phyloP scores from a whole-genome alignment of 2,797 vertebrate genomes.

The Malacoctenus gilli region DNA sequence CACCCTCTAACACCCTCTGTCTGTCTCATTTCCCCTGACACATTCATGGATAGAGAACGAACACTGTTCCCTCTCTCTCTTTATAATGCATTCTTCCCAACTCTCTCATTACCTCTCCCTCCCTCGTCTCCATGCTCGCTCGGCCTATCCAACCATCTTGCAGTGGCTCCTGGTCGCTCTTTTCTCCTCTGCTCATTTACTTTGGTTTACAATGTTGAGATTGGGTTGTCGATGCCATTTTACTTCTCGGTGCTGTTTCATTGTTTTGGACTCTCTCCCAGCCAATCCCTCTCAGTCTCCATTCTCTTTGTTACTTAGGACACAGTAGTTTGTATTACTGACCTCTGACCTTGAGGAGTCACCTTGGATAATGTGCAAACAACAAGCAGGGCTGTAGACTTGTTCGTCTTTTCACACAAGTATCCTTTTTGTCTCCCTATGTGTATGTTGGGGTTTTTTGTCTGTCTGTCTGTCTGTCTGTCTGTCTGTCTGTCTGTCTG shows the following conservation, averaged over 20 bases:
- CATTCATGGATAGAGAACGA: slow-evolving; percentile 53
- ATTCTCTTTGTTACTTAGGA: slow-evolving; percentile 50
- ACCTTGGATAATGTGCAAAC: slow-evolving; percentile 58
- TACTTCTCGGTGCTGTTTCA: slow-evolving; percentile 65
- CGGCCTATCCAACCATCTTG: slow-evolving; percentile 45
- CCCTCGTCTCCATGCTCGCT: slow-evolving; percentile 43
- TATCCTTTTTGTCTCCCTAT: too few species aligned
- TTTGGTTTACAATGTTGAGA: slow-evolving; percentile 72
- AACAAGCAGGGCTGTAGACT: slow-evolving; percentile 28
- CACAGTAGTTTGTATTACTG: slow-evolving; percentile 53
- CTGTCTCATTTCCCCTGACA: slow-evolving; percentile 68
- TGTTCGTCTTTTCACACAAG: slow-evolving; percentile 37
- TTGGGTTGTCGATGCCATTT: slow-evolving; percentile 79
- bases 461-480: slow-evolving; percentile 9
- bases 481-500: background rate
- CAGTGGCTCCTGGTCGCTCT: slow-evolving; percentile 50
- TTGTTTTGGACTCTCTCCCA: slow-evolving; percentile 69
- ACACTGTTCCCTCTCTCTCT: slow-evolving; percentile 33
- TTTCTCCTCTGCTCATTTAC: slow-evolving; percentile 69
- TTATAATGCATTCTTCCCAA: slow-evolving; percentile 53
- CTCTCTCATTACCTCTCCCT: slow-evolving; percentile 49
- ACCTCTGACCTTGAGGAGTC: slow-evolving; percentile 67
- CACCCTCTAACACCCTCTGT: slow-evolving; percentile 47
- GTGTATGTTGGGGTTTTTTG: too few species aligned
- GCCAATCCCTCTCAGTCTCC: slow-evolving; percentile 29